Percentiles rank a stretch among this genome's conserved stretches.
Conservation (phyloP, 2,888 invertebrate species). For the Ornithoptera priamus region DNA sequence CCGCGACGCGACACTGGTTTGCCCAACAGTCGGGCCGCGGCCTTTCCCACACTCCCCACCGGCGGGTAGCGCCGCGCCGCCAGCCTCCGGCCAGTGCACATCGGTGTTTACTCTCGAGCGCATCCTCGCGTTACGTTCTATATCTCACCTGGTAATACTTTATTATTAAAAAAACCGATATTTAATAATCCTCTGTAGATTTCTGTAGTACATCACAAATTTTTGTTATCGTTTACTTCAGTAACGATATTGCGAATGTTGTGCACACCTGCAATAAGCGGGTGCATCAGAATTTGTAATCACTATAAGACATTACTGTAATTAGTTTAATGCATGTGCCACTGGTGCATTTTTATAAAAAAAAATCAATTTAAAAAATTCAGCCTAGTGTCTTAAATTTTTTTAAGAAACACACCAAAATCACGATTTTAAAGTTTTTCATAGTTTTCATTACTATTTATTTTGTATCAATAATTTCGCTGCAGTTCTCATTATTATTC, state of each 20-base stretch:
- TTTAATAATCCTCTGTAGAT: background rate
- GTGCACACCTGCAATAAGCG: no score
- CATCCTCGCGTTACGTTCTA: constrained; percentile 19
- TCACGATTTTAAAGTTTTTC: no score
- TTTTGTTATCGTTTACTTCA: no score
- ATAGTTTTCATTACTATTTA: no score
- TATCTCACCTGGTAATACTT: constrained; percentile 12
- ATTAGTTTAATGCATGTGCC: no score
- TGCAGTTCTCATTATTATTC: background rate
- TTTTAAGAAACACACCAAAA: background rate
- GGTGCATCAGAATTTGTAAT: no score
- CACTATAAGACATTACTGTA: no score
- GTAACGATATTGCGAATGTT: no score
- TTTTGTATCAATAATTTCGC: no score
- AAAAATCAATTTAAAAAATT: background rate
- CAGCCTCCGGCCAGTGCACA: constrained; percentile 11
- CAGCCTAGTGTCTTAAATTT: background rate
- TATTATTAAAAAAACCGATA: background rate
- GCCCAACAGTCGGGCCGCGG: constrained; percentile 11
- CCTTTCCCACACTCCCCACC: constrained; percentile 23
- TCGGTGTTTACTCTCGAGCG: constrained; percentile 8
- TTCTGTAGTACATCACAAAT: no score
- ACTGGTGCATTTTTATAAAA: no score
- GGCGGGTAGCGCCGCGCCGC: constrained; percentile 3
- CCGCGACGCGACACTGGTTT: constrained; percentile 14